A percentile compares a stretch with the other conserved stretches of the same genome.
phyloP scores from a whole-genome alignment of 2,797 vertebrate species.

The Nasua narica region DNA sequence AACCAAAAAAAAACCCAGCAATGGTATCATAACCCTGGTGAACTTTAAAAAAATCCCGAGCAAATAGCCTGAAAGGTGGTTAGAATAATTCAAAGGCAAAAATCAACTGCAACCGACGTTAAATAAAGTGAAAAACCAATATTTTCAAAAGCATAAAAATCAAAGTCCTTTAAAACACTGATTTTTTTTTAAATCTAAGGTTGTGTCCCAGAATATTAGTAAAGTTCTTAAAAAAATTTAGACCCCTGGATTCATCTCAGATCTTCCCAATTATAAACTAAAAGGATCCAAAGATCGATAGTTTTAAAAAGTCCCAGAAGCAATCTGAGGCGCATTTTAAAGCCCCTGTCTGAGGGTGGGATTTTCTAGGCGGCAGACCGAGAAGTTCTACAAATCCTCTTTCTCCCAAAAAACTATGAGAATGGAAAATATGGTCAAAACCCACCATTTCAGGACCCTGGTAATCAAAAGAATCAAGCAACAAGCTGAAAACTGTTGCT shows the following conservation, averaged over 20 bases:
- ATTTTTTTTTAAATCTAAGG: not conserved
- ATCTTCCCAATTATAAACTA: not conserved
- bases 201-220: not conserved
- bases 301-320: not conserved
- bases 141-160: not conserved
- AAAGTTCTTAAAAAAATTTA: not conserved
- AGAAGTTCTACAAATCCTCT: not conserved
- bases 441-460: not conserved
- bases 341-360: not conserved
- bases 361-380: not conserved
- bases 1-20: not conserved
- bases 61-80: not conserved
- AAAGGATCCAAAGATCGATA: not conserved
- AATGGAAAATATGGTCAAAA: not conserved
- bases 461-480: not conserved
- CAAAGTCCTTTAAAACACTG: not conserved
- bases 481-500: not conserved
- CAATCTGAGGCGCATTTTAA: not conserved
- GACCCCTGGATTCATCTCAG: not conserved
- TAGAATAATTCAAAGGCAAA: constrained; percentile 5
- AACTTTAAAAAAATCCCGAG: not conserved
- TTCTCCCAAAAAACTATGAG: not conserved
- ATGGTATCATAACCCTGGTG: not conserved
- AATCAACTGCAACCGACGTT: not conserved
- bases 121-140: not conserved